Evolutionary conservation across 2,888 invertebrate species (phyloP).

Genomic region (Diaprepes abbreviatus): DNA sequence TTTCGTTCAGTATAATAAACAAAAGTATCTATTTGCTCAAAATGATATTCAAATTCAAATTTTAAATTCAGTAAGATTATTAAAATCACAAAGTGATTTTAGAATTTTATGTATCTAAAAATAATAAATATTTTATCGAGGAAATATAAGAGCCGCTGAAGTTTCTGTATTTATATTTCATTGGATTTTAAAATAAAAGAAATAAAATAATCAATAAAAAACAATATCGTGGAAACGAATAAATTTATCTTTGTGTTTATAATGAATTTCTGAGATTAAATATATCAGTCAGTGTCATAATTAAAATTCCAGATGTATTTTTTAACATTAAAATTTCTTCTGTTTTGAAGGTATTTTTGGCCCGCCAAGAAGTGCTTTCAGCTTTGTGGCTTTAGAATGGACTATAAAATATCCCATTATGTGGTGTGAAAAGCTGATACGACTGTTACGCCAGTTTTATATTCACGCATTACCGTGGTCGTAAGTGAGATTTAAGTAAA

Average conservation of each 20-base stretch:
- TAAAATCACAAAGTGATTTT: too few relatives aligned
- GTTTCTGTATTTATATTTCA: too few relatives aligned
- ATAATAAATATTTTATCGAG: too few relatives aligned
- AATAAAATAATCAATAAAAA: too few relatives aligned
- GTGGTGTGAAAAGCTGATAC: conserved; percentile 9
- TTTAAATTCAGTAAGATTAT: too few relatives aligned
- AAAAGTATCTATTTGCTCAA: too few relatives aligned
- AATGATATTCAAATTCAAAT: too few relatives aligned
- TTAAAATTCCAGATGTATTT: conserved; percentile 4
- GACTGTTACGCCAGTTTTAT: neutral
- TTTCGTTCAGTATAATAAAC: too few relatives aligned
- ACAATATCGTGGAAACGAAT: too few relatives aligned
- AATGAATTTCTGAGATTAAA: neutral
- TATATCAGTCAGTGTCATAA: conserved; percentile 8
- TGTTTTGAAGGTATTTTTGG: conserved; percentile 8
- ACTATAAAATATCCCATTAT: conserved; percentile 3
- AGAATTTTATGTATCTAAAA: too few relatives aligned
- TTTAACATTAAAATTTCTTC: conserved; percentile 5
- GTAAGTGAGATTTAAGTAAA: neutral
- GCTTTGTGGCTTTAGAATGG: neutral
- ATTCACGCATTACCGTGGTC: neutral
- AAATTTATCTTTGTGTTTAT: neutral
- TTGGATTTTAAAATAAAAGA: too few relatives aligned
- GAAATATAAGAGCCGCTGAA: too few relatives aligned
- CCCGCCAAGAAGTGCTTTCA: neutral